Evolutionary conservation across 2,113 vertebrate genomes (phyloP).

Genomic region (Brachyhypopomus gauderio): DNA sequence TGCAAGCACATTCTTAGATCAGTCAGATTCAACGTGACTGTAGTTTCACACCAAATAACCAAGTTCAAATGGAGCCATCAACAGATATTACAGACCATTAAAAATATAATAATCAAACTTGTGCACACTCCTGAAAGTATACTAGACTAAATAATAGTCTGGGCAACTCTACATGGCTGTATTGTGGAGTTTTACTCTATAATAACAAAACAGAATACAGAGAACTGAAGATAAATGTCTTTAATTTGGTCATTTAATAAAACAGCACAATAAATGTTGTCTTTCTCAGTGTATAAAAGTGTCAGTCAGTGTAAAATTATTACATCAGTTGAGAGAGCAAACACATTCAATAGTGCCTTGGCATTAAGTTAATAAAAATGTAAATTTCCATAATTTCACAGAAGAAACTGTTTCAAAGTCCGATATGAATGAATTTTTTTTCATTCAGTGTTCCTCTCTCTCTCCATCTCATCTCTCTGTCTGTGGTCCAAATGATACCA

Average conservation of each 20-base stretch:
- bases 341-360: slow-evolving; percentile 8
- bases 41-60: background rate
- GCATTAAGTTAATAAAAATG: background rate
- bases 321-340: background rate
- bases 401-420: background rate
- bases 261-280: slow-evolving; percentile 6
- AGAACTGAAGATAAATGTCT: slow-evolving; percentile 2
- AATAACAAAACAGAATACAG: slow-evolving; percentile 25
- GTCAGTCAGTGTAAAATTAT: background rate
- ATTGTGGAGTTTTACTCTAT: background rate
- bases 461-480: background rate
- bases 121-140: background rate
- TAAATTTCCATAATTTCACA: slow-evolving; percentile 2
- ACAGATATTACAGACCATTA: background rate
- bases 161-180: slow-evolving; percentile 4
- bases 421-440: background rate
- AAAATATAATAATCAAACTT: background rate
- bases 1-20: background rate
- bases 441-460: background rate
- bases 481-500: background rate
- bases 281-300: background rate
- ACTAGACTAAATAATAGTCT: background rate
- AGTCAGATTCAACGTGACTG: background rate
- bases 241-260: background rate
- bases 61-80: background rate